Conservation (phyloP, 2,888 invertebrate species). For the Protonemura montana region DNA sequence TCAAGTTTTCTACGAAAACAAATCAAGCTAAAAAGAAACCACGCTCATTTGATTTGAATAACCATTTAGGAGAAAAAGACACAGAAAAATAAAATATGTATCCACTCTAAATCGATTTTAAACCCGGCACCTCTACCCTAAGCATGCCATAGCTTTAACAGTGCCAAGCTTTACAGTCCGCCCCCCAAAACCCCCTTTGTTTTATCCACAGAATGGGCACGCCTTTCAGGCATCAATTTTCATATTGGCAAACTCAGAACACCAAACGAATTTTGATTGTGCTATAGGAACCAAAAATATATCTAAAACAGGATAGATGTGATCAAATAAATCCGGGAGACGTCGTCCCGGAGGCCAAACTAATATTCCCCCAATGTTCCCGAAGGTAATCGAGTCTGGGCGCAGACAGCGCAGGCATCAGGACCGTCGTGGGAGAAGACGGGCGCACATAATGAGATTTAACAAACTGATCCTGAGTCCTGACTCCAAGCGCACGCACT, state of each 20-base stretch:
- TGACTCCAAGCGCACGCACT: neutral
- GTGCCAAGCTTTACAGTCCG: too few relatives aligned
- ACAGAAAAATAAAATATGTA: too few relatives aligned
- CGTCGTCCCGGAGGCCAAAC: constrained; percentile 7
- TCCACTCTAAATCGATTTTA: too few relatives aligned
- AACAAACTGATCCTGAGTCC: neutral
- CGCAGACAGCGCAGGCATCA: neutral
- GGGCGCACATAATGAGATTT: neutral
- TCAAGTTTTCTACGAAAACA: too few relatives aligned
- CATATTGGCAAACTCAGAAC: neutral
- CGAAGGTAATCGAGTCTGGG: constrained; percentile 20
- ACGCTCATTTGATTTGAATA: too few relatives aligned
- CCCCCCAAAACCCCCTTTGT: neutral
- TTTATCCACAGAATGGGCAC: neutral
- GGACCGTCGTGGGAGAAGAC: neutral
- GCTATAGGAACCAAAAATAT: neutral
- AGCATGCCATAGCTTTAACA: too few relatives aligned
- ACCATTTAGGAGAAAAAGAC: too few relatives aligned
- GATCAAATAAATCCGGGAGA: constrained; percentile 28
- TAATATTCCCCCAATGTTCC: constrained; percentile 31
- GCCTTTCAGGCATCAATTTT: constrained; percentile 2
- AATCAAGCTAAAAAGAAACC: too few relatives aligned
- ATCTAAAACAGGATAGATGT: constrained; percentile 25
- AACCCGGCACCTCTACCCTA: too few relatives aligned
- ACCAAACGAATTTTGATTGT: constrained; percentile 3